These are phyloP conservation scores for Acrossocheilus wenchowensis DNA, from an alignment of 2,797 vertebrate genomes.

Conservation along the genomic window DNA sequence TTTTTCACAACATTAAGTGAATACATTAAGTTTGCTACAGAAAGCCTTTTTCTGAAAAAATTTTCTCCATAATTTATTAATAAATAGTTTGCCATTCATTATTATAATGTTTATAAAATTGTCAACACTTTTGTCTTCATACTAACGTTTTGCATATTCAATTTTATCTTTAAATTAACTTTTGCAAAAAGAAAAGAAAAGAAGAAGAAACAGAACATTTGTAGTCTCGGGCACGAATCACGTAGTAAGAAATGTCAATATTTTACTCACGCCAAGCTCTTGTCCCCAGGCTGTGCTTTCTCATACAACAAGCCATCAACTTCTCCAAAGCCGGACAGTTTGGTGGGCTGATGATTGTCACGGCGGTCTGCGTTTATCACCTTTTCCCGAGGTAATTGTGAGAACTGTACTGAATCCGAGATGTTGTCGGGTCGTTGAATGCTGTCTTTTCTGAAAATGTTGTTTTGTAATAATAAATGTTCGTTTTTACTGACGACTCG, in stretches of 20 bases:
- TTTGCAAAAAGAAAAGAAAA: neutral
- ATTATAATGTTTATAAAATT: neutral
- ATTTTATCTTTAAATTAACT: neutral
- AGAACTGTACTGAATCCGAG: neutral
- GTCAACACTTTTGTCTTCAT: neutral
- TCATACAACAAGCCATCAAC: constrained; percentile 80
- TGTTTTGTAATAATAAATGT: neutral
- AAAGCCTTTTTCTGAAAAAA: no score
- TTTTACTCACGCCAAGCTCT: constrained; percentile 83
- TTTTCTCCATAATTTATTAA: neutral
- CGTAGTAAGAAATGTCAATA: neutral
- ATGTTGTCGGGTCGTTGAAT: neutral
- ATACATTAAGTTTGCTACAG: neutral
- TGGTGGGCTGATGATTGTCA: neutral
- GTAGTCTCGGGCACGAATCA: neutral
- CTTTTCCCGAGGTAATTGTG: neutral
- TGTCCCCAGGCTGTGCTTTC: constrained; percentile 82
- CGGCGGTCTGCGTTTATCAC: neutral
- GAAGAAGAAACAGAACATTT: no score
- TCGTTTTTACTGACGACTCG: neutral
- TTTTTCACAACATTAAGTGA: neutral
- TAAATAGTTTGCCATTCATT: neutral
- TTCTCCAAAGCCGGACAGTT: constrained; percentile 26
- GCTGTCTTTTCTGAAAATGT: neutral
- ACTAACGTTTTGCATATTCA: neutral